These are phyloP conservation scores for Agonopterix heracliana DNA, from an alignment of 2,888 invertebrate genomes.

Conservation along the genomic window DNA sequence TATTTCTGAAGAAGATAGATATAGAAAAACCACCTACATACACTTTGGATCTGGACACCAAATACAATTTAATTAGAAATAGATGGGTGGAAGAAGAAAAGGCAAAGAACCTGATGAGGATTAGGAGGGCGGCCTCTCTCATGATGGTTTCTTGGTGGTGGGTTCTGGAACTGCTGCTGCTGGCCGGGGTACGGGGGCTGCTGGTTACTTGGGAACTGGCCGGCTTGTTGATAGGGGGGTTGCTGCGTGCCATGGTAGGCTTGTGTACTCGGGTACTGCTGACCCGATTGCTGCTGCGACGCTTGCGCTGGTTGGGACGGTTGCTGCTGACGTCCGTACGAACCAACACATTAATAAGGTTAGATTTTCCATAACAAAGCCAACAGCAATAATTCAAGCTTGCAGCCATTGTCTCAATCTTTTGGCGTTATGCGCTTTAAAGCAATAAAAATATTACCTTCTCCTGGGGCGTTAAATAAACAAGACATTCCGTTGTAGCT, in stretches of 20 bases:
- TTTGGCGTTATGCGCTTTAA: slow-evolving; percentile 59
- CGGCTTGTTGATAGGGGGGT: slow-evolving; percentile 70
- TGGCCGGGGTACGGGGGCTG: slow-evolving; percentile 52
- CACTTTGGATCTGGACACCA: neutral
- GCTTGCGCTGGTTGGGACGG: slow-evolving; percentile 73
- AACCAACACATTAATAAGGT: slow-evolving; percentile 77
- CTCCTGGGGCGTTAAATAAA: slow-evolving; percentile 48
- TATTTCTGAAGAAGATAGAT: too few relatives aligned
- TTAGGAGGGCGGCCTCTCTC: slow-evolving; percentile 72
- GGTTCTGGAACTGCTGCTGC: slow-evolving; percentile 63
- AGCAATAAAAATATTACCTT: slow-evolving; percentile 71
- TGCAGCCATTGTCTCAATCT: slow-evolving; percentile 51
- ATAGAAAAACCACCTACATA: too few relatives aligned
- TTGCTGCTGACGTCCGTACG: slow-evolving; percentile 78
- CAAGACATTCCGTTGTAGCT: slow-evolving; percentile 67
- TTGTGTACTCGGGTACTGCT: slow-evolving; percentile 72
- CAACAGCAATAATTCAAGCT: slow-evolving; percentile 68
- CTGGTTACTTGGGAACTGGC: slow-evolving; percentile 71
- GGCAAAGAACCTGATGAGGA: slow-evolving; percentile 54
- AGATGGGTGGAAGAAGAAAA: neutral
- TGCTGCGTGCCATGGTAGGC: slow-evolving; percentile 75
- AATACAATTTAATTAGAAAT: neutral
- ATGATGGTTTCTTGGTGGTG: slow-evolving; percentile 71
- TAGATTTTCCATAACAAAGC: slow-evolving; percentile 74
- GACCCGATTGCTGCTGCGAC: slow-evolving; percentile 72